phyloP scores from a whole-genome alignment of 2,113 vertebrate species.

The Pongo pygmaeus region DNA sequence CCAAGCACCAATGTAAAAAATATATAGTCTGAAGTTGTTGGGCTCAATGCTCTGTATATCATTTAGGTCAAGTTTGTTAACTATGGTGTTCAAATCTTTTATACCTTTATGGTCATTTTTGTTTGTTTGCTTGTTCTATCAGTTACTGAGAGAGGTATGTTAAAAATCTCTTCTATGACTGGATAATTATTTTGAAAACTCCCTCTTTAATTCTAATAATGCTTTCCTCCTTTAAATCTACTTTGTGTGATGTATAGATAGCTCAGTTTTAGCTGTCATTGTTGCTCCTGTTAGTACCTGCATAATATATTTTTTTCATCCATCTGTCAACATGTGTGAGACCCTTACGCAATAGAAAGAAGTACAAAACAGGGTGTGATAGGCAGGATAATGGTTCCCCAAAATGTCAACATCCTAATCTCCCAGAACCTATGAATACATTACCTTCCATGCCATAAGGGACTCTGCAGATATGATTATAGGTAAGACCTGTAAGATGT shows the following conservation, averaged over 20 bases:
- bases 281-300: neutral
- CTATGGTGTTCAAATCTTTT: neutral
- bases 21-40: neutral
- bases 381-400: neutral
- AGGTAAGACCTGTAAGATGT: neutral
- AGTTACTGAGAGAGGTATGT: neutral
- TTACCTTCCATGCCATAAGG: neutral
- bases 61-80: neutral
- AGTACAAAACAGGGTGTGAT: neutral
- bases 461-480: neutral
- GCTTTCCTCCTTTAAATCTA: neutral
- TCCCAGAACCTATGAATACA: neutral
- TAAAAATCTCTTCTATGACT: neutral
- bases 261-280: neutral
- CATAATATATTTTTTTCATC: neutral
- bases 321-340: neutral
- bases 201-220: neutral
- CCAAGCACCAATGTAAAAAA: neutral
- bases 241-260: neutral
- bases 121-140: neutral
- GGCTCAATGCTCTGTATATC: neutral
- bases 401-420: neutral
- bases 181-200: neutral
- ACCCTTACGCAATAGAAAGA: neutral
- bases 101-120: neutral